Evolutionary conservation across 2,113 vertebrate species (phyloP).

Genomic region (Cebus imitator): DNA sequence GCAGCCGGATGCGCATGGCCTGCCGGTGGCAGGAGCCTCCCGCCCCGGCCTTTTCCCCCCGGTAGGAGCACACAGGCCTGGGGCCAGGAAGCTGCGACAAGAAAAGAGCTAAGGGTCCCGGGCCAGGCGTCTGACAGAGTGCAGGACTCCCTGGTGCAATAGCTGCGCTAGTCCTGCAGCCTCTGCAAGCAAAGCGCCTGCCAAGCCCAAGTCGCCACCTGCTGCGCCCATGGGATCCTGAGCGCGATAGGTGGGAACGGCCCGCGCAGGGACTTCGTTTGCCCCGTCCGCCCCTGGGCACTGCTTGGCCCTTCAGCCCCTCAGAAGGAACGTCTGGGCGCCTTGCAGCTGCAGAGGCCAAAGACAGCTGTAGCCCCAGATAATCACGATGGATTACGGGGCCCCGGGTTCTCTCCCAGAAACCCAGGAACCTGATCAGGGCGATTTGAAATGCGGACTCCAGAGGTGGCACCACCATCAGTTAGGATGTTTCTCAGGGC

Average conservation of each 20-base stretch:
- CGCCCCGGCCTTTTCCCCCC: fast-evolving
- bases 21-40: fast-evolving
- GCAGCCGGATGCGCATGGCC: too few species aligned
- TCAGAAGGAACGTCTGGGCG: background rate
- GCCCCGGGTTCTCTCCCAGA: fast-evolving
- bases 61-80: background rate
- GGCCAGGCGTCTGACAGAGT: background rate
- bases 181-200: too few species aligned
- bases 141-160: fast-evolving
- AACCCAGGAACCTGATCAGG: fast-evolving
- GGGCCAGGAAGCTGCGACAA: background rate
- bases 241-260: background rate
- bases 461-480: fast-evolving
- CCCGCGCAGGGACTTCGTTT: too few species aligned
- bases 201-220: fast-evolving
- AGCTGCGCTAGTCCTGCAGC: background rate
- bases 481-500: background rate
- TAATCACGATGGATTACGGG: fast-evolving
- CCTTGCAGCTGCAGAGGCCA: background rate
- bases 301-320: fast-evolving
- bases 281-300: background rate
- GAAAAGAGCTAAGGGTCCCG: too few species aligned
- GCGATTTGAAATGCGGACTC: background rate
- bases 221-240: background rate
- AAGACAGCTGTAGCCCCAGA: background rate